Evolutionary conservation across 2,797 vertebrate species (phyloP).

Genomic region (Chaunax sp.): DNA sequence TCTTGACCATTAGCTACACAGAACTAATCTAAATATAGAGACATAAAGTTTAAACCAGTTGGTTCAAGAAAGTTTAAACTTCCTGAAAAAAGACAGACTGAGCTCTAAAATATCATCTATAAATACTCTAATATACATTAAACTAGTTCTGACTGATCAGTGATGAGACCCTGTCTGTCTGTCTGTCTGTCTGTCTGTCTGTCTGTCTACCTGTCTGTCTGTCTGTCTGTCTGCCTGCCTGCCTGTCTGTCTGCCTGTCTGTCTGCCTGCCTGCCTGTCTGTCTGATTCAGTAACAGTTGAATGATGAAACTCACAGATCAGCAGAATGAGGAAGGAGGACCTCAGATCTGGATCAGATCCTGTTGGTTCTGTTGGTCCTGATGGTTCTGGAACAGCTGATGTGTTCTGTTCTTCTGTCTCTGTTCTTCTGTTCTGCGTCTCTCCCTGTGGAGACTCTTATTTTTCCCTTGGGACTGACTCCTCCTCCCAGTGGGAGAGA

Average conservation of each 20-base stretch:
- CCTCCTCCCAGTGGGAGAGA: conserved; percentile 28
- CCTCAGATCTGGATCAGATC: neutral
- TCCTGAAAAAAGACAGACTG: neutral
- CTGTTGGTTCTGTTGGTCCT: neutral
- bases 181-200: no score
- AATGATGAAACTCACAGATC: conserved; percentile 56
- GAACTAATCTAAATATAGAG: neutral
- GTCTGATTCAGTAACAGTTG: conserved; percentile 6
- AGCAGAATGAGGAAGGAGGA: conserved; percentile 31
- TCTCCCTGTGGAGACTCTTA: conserved; percentile 25
- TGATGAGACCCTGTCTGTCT: conserved; percentile 1
- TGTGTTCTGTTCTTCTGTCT: conserved; percentile 19
- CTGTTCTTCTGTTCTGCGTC: conserved; percentile 9
- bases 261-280: no score
- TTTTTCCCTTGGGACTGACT: conserved; percentile 54
- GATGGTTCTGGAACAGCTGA: neutral
- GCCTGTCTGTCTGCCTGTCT: no score
- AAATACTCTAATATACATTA: neutral
- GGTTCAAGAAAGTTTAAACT: neutral
- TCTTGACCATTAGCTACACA: no score
- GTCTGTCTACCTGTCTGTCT: no score
- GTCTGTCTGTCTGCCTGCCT: no score
- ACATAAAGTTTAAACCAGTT: neutral
- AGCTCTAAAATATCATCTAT: neutral
- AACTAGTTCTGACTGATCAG: conserved; percentile 28